Evolutionary conservation across 1,140 invertebrate species (phyloP).

Genomic region (Eurosta solidaginis): DNA sequence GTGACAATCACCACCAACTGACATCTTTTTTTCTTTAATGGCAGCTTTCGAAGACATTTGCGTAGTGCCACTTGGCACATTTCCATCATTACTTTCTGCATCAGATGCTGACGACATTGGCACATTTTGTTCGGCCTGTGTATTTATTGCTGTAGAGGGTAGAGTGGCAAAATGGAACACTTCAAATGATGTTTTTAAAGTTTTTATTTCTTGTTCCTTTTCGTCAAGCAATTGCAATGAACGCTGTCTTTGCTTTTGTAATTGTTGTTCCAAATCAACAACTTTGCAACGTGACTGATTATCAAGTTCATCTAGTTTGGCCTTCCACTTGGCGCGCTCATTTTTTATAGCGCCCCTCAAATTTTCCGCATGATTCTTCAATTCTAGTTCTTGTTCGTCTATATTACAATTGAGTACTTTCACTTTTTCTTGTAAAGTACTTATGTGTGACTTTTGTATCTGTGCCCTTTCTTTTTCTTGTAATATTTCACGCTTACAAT

Average conservation of each 20-base stretch:
- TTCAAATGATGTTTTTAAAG: constrained; percentile 67
- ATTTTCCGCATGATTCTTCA: constrained; percentile 63
- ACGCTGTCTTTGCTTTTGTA: constrained; percentile 78
- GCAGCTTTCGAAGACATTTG: constrained; percentile 45
- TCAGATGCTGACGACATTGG: constrained; percentile 45
- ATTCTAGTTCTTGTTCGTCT: constrained; percentile 64
- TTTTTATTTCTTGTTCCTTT: constrained; percentile 78
- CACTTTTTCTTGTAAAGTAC: constrained; percentile 69
- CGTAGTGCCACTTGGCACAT: neutral
- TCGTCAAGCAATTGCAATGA: constrained; percentile 77
- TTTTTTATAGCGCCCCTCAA: constrained; percentile 58
- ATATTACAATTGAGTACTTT: constrained; percentile 67
- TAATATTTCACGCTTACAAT: constrained; percentile 38
- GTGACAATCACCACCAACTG: constrained; percentile 63
- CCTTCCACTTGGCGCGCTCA: constrained; percentile 67
- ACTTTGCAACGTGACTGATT: constrained; percentile 65
- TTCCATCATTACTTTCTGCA: constrained; percentile 43
- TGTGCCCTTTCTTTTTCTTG: constrained; percentile 44
- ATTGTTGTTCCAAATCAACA: constrained; percentile 71
- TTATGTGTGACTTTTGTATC: constrained; percentile 65
- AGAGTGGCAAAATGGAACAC: constrained; percentile 60
- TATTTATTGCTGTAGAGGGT: neutral
- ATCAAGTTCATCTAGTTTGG: constrained; percentile 64
- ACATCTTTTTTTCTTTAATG: constrained; percentile 52
- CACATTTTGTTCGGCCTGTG: constrained; percentile 33